Percentiles rank a stretch among this genome's conserved stretches.
Conservation (phyloP, 2,113 vertebrate species). For the Nothocercus nigrocapillus region DNA sequence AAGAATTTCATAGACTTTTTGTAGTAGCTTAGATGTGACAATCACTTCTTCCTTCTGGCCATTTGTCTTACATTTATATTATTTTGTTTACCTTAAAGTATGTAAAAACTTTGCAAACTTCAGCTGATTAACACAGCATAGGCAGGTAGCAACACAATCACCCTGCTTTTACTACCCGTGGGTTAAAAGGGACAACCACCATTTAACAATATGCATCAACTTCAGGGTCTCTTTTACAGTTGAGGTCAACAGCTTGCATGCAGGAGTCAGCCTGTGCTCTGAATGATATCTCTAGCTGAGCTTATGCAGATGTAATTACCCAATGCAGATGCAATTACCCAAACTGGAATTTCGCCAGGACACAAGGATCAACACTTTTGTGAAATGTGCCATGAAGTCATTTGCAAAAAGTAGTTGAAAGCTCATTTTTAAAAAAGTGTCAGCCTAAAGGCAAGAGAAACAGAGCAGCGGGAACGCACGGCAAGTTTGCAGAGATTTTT, state of each 20-base stretch:
- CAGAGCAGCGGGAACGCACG: neutral
- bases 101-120: neutral
- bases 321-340: constrained; percentile 4
- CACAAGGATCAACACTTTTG: neutral
- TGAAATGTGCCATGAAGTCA: neutral
- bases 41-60: neutral
- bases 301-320: neutral
- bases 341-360: neutral
- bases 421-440: neutral
- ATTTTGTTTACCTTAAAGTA: neutral
- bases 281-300: neutral
- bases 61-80: neutral
- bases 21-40: constrained; percentile 20
- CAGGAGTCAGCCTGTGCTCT: neutral
- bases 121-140: neutral
- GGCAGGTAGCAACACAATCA: neutral
- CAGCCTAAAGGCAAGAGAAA: neutral
- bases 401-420: neutral
- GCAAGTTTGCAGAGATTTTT: neutral
- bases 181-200: neutral
- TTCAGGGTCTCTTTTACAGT: neutral
- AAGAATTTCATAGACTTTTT: constrained; percentile 29
- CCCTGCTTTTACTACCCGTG: neutral
- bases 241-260: neutral
- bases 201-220: neutral